These are phyloP conservation scores for Varroa destructor DNA, from an alignment of 1,140 invertebrate species.

Conservation along the genomic window DNA sequence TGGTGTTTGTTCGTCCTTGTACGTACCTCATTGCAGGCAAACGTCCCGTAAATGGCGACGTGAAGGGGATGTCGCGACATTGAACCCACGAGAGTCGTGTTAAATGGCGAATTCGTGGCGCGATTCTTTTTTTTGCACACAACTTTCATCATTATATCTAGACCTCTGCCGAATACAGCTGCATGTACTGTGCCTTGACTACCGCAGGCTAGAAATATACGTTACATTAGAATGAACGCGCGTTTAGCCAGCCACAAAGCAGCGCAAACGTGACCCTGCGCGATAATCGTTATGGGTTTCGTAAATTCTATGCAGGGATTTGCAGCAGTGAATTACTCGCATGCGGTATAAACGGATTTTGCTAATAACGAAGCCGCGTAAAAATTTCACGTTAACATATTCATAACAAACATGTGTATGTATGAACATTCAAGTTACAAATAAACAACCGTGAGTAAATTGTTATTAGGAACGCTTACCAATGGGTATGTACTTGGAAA, in stretches of 20 bases:
- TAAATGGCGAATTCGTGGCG: conserved; percentile 3
- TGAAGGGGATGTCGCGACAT: conserved; percentile 7
- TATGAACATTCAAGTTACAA: too few relatives aligned
- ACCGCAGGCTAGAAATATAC: not conserved
- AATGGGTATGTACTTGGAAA: not conserved
- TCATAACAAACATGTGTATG: too few relatives aligned
- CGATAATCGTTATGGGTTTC: too few relatives aligned
- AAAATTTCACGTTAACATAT: too few relatives aligned
- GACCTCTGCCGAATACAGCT: not conserved
- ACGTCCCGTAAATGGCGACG: conserved; percentile 3
- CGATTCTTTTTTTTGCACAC: conserved; percentile 11
- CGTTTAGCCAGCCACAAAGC: too few relatives aligned
- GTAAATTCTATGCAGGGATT: too few relatives aligned
- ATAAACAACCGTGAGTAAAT: not conserved
- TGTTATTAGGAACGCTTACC: not conserved
- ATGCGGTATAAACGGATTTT: too few relatives aligned
- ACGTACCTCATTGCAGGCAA: not conserved
- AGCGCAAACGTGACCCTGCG: too few relatives aligned
- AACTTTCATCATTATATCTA: conserved; percentile 14
- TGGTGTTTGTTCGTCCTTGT: too few relatives aligned
- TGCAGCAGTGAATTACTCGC: too few relatives aligned
- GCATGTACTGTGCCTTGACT: not conserved
- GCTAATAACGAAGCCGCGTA: too few relatives aligned
- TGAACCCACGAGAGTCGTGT: conserved; percentile 1
- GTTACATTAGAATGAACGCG: too few relatives aligned